phyloP scores from a whole-genome alignment of 2,113 vertebrate genomes.

The Nycticebus coucang region DNA sequence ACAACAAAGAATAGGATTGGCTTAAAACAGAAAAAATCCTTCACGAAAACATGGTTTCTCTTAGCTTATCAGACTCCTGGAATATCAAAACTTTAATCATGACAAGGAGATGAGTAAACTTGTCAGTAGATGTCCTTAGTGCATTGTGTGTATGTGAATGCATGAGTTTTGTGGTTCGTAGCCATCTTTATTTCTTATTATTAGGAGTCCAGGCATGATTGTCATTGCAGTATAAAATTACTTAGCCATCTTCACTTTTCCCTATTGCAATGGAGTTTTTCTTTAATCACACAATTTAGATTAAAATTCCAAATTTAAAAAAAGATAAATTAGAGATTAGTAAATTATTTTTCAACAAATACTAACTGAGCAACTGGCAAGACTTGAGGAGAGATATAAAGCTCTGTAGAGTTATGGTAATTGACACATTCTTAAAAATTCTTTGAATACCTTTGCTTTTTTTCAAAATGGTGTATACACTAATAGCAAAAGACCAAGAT shows the following conservation, averaged over 20 bases:
- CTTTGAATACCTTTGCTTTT: not conserved
- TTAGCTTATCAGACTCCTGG: not conserved
- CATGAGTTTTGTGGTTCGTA: not conserved
- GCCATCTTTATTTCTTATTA: not conserved
- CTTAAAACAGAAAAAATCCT: not conserved
- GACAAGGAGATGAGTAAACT: not conserved
- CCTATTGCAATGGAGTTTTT: not conserved
- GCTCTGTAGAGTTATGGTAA: not conserved
- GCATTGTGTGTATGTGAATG: fast-evolving
- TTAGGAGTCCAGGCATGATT: not conserved
- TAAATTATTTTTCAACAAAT: not conserved
- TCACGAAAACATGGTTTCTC: not conserved
- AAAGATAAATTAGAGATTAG: not conserved
- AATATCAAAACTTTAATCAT: not conserved
- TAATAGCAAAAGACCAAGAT: not conserved
- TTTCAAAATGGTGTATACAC: not conserved
- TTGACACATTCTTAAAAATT: not conserved
- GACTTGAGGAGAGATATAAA: not conserved
- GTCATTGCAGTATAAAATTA: not conserved
- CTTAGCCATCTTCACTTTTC: not conserved
- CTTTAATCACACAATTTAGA: not conserved
- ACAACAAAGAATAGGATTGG: not conserved
- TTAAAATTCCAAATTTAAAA: not conserved
- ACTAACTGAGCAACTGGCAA: not conserved
- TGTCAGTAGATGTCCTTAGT: not conserved